Evolutionary conservation across 2,113 vertebrate genomes (phyloP).

Genomic region (Alligator sinensis): DNA sequence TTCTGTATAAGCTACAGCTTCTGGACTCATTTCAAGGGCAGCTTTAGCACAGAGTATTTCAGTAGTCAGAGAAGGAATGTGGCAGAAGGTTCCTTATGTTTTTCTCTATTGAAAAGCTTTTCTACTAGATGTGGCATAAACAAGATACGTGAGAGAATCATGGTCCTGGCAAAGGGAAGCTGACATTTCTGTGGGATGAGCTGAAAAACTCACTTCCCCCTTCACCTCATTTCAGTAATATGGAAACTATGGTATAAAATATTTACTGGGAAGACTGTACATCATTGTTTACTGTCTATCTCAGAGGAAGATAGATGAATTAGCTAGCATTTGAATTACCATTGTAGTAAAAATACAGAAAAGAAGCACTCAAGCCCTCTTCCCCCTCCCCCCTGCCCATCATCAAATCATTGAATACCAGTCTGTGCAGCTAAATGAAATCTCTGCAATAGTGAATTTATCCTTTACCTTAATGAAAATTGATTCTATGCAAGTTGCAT

Average conservation of each 20-base stretch:
- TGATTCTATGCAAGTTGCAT: neutral
- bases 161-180: neutral
- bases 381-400: neutral
- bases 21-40: too few relatives aligned
- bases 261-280: conserved; percentile 4
- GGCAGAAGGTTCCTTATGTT: neutral
- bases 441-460: neutral
- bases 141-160: neutral
- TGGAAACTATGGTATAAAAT: neutral
- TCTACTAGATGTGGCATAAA: neutral
- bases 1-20: too few relatives aligned
- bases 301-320: conserved; percentile 25
- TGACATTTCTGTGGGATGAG: neutral
- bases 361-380: neutral
- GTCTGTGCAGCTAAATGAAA: neutral
- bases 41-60: too few relatives aligned
- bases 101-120: neutral
- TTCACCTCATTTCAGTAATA: neutral
- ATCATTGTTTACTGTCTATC: conserved; percentile 34
- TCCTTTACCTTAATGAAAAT: neutral
- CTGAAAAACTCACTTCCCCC: neutral
- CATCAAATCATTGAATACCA: neutral
- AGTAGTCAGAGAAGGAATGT: too few relatives aligned
- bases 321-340: conserved; percentile 17
- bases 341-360: neutral